Evolutionary conservation across 2,797 vertebrate genomes (phyloP), one percentile per base, ranked within the genome.

Genomic region (Xiphorhynchus erythropygius): DNA sequence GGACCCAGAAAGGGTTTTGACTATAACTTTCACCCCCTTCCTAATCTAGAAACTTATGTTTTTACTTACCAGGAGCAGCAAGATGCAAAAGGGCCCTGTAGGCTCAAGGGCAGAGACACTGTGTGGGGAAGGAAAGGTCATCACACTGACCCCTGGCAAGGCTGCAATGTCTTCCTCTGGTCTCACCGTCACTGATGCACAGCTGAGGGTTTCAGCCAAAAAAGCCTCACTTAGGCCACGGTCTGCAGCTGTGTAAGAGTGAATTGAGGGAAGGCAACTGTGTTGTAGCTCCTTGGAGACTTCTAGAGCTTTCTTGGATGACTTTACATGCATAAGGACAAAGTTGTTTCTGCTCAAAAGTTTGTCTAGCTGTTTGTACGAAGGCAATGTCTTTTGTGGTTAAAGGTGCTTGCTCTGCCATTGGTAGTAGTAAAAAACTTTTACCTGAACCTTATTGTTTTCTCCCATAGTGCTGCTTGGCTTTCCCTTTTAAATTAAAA

Each of bases 101-200:
- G 53, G 12, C 27, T 21, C 6, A 15, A n/a, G 44, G 37, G 49
- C 65, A 42, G 27, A 82, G 35, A 17, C 64, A 18, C 30, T 10
- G 24, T 3, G 1, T 16, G 28, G 39, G 44, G 39, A 69, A 33
- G 30, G 1, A 7, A 64, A 33, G 30, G 2, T 7, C 33, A 56
- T 7, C 55, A 30, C 19, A 1, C 24, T 52, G 1, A 1, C 60
- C 60, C 59, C 21, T 23, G 41, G 28, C 21, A 30, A 42, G n/a
- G 23, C 41, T 55, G 56, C 22, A 4, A 15, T 3, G 3, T 23
- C 46, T 44, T 35, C 18, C 41, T 62, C 39, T 35, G 44, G n/a
- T 57, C 56, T 59, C 3, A 1, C 28, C 1, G 1, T 55, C 57
- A 32, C 22, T 2, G 5, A 41, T 28, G 22, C 1, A 1, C n/a